Conservation (phyloP, 2,888 invertebrate species). For the Melieria picta region DNA sequence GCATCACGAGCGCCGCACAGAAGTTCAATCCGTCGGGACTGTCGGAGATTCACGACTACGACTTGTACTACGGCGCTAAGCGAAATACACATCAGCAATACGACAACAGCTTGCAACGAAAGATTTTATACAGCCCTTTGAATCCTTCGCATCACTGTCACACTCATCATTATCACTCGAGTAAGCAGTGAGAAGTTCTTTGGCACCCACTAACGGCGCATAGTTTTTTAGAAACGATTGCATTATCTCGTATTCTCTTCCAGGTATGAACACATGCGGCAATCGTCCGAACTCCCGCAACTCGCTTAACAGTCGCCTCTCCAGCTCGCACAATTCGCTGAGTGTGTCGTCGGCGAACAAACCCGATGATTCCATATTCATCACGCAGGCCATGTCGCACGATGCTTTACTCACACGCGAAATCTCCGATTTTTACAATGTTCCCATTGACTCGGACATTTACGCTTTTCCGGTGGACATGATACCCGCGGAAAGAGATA, state of each 20-base stretch:
- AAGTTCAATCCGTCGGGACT: conserved; percentile 58
- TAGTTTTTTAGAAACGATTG: neutral
- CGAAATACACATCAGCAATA: conserved; percentile 49
- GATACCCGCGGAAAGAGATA: conserved; percentile 66
- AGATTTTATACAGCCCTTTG: conserved; percentile 63
- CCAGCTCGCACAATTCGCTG: conserved; percentile 86
- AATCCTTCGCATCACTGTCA: conserved; percentile 61
- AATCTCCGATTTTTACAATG: conserved; percentile 87
- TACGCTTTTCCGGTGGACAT: conserved; percentile 88
- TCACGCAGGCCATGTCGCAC: conserved; percentile 89
- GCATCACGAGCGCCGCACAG: conserved; percentile 58
- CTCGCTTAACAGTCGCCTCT: conserved; percentile 80
- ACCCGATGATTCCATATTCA: conserved; percentile 86
- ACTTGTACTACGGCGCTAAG: conserved; percentile 62
- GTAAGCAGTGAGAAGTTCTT: conserved; percentile 33
- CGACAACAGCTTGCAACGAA: conserved; percentile 54
- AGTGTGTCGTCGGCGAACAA: conserved; percentile 76
- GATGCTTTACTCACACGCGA: conserved; percentile 82
- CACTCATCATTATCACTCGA: conserved; percentile 52
- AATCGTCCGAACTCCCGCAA: conserved; percentile 79
- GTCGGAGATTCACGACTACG: conserved; percentile 64
- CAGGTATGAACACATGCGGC: conserved; percentile 54
- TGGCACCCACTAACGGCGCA: too few species aligned
- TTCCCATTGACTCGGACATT: conserved; percentile 88
- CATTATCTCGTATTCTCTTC: neutral